Conservation (phyloP, 2,113 vertebrate genomes). For the Clinocottus analis region DNA sequence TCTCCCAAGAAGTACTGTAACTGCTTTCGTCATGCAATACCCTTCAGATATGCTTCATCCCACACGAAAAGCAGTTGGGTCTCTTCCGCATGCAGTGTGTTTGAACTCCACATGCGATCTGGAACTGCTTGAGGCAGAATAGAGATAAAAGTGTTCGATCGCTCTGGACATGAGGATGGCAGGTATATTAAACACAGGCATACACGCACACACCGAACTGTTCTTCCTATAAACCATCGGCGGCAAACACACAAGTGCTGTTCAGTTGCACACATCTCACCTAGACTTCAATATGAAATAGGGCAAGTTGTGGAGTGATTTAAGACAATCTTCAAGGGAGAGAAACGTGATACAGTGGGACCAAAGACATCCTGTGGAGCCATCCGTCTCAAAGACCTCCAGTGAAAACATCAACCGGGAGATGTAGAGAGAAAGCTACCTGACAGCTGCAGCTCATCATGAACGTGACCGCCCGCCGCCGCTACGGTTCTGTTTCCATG, state of each 20-base stretch:
- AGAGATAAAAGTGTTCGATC: conserved; percentile 57
- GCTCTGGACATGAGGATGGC: conserved; percentile 26
- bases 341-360: conserved; percentile 63
- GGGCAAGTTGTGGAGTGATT: conserved; percentile 51
- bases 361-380: conserved; percentile 65
- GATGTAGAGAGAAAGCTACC: conserved; percentile 28
- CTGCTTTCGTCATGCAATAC: conserved; percentile 18
- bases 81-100: conserved; percentile 43
- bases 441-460: conserved; percentile 65
- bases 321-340: conserved; percentile 49
- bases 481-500: neutral
- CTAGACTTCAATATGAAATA: conserved; percentile 49
- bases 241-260: neutral
- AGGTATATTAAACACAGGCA: conserved; percentile 21
- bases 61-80: conserved; percentile 49
- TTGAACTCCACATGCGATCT: conserved; percentile 66
- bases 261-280: conserved; percentile 27
- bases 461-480: conserved; percentile 26
- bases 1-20: neutral
- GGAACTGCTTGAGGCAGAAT: conserved; percentile 51
- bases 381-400: conserved; percentile 47
- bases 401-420: conserved; percentile 67
- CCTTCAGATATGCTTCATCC: conserved; percentile 35
- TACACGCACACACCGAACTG: neutral
- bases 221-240: conserved; percentile 21